Base-by-base conservation (phyloP, 2,888 invertebrate genomes). In the Fabriciana adippe region DNA sequence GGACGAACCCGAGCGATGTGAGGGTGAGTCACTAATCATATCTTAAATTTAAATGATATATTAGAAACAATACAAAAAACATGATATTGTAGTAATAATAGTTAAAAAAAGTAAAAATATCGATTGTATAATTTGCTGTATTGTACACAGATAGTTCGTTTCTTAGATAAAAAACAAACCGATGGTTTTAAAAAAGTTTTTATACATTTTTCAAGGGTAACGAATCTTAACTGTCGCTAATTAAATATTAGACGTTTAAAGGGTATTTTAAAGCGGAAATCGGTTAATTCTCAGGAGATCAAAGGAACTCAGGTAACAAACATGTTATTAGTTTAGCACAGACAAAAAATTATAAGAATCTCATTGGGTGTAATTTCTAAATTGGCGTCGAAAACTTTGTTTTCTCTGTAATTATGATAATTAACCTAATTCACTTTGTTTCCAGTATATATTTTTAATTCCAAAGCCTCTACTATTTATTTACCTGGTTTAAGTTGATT, bases 341-440 rank as follows among this genome's bases (percentile, higher is more conserved):
- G 64, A 71, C 68, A 70, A 74, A 74, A 72, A 66, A 66, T 59
- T 66, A 68, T 68, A 70, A 78, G 77, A 76, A 76, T 75, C 72
- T 71, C 57, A 72, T 74, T 54, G 65, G 71, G 68, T 63, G 74
- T 78, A 78, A 80, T 78, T 78, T 75, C 67, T 59, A 84, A 85
- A 81, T 84, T 79, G 81, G 78, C 72, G 78, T 70, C 72, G 63
- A 79, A 76, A 77, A 77, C 75, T 87, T 83, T 87, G 83, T 86
- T 89, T 85, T 76, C 85, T 84, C 83, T 89, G 88, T 92, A 91
- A 92, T 92, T 92, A 92, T 86, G 78, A 83, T 89, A 90, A 91
- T 92, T 81, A 82, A 78, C 82, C 84, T 84, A 86, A 88, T 88
- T 90, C 82, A 75, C 76, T 83, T 84, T 84, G 76, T 84, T 84